Percentiles rank a stretch among this genome's conserved stretches.
These are phyloP conservation scores for Mormyrus iriodes DNA, from an alignment of 2,113 vertebrate genomes.

Conservation along the genomic window DNA sequence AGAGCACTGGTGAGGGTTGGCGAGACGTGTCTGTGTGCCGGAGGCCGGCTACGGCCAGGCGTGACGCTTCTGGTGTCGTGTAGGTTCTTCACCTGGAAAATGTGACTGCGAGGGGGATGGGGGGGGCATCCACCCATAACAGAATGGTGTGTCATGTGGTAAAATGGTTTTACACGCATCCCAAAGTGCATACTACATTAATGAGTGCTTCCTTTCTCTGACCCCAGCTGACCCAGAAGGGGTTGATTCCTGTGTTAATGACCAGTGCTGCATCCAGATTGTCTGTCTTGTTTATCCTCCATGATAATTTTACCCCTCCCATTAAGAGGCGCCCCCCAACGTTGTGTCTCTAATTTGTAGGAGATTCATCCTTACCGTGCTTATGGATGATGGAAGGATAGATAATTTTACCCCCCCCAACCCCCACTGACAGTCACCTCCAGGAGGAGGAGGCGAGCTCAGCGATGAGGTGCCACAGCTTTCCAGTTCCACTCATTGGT, in stretches of 20 bases:
- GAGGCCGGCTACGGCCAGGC: background rate
- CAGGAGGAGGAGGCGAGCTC: background rate
- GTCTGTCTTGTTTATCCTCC: background rate
- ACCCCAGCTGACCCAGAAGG: background rate
- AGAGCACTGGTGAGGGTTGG: background rate
- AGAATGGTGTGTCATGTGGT: background rate
- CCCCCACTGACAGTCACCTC: too few relatives aligned
- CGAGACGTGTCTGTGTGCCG: background rate
- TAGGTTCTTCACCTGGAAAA: background rate
- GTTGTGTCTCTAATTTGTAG: background rate
- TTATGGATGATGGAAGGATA: background rate
- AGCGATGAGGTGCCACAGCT: background rate
- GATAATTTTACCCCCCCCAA: background rate
- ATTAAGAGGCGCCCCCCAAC: background rate
- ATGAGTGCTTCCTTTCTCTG: too few relatives aligned
- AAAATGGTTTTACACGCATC: background rate
- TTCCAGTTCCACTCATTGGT: background rate
- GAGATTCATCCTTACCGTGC: background rate
- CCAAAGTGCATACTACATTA: background rate
- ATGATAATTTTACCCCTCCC: background rate
- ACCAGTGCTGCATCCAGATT: background rate
- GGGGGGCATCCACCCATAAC: background rate
- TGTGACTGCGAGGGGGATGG: background rate
- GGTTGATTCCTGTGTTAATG: background rate
- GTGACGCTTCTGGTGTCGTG: background rate